Evolutionary conservation across 2,797 vertebrate genomes (phyloP).

Genomic region (Xerus rutilus): DNA sequence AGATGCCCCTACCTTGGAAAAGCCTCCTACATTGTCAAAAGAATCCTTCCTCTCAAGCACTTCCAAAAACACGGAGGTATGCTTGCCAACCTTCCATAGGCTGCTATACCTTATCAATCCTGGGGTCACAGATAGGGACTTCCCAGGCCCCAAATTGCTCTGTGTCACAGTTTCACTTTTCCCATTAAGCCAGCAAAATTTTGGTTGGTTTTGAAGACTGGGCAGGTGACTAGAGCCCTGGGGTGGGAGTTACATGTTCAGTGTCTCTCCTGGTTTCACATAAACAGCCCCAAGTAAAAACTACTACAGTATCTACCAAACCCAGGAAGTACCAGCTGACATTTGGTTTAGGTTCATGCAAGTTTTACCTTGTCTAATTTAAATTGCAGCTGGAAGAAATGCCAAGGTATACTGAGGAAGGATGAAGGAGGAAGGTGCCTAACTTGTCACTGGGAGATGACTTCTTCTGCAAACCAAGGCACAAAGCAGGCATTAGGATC

Average conservation of each 20-base stretch:
- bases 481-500: too few species aligned
- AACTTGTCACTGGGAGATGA: too few species aligned
- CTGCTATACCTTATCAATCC: accelerated
- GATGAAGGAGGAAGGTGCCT: not conserved
- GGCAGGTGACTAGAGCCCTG: not conserved
- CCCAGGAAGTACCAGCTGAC: not conserved
- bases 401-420: not conserved
- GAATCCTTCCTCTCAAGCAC: not conserved
- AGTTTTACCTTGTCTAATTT: not conserved
- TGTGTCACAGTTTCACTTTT: not conserved
- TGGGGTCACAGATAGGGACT: not conserved
- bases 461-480: not conserved
- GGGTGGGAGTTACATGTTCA: not conserved
- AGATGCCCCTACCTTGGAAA: not conserved
- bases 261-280: not conserved
- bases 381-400: not conserved
- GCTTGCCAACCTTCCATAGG: too few species aligned
- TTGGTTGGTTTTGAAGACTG: not conserved
- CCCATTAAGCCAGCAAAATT: not conserved
- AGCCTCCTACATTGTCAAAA: not conserved
- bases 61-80: not conserved
- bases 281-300: not conserved
- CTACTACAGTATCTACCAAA: not conserved
- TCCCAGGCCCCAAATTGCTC: not conserved
- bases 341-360: not conserved